Evolutionary conservation across 1,140 invertebrate genomes (phyloP), one percentile per base, ranked within the genome.

Genomic region (Pseudoatta argentina): DNA sequence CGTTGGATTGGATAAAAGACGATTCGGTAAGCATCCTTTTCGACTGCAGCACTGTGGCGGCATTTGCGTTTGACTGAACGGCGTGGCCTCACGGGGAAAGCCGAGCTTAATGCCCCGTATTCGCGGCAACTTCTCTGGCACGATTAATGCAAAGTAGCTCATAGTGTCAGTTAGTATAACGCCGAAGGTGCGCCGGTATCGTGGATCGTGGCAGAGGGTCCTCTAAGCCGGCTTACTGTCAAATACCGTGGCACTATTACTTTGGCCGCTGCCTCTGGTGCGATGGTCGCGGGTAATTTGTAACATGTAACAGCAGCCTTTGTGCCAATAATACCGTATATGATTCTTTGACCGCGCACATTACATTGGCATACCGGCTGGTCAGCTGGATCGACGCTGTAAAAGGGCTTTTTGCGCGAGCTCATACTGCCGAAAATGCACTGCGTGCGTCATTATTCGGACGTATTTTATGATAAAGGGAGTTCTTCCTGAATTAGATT

Each of bases 91-190:
- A 55, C 21, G 48, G 61, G 75, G 48, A 81, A 78, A 78, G 75
- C 72, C 59, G 27, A 24, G 67, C 67, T 83, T 75, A 83, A 83
- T 83, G 69, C 79, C 10, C 14, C 75, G 75, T 66, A 85, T 76
- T 85, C 63, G 63, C 59, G 30, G 63, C 75, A 85, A 85, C 73
- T 87, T 89, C 78, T 89, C 89, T 55, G 66, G 69, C 57, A 89
- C 89, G 89, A 90, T 90, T 90, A 90, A 90, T 90, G 88, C 85
- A 89, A 90, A 90, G 89, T 87, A 90, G 88, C 79, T 89, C 59
- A 87, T 78, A 69, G 86, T 76, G 89, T 89, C 89, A 81, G 79
- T 90, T 89, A 87, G 88, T 79, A 87, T 85, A 90, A 89, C 79
- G 73, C 39, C 18, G 57, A 87, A 87, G 88, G 87, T 71, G 39